Base-by-base conservation (phyloP, 2,888 invertebrate genomes). In the Autographa gamma region DNA sequence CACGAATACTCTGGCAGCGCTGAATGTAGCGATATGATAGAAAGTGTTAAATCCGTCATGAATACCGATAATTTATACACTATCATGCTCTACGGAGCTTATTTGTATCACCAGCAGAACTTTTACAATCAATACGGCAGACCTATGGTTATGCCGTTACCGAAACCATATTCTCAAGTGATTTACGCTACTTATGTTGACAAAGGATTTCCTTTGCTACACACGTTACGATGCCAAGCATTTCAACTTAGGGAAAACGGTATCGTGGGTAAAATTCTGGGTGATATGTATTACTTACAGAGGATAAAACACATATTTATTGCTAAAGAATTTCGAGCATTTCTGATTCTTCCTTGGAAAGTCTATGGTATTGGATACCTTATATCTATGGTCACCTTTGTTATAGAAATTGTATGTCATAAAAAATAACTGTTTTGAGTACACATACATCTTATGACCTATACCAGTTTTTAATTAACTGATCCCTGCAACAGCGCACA, bases 151-250 rank as follows among this genome's bases (percentile, higher is more conserved):
- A 85, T 86, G 59, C 16, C 60, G 2, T 85, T 92, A 56, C 31
- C 69, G 0, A 76, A 79, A 8, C 90, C 91, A 0, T 76, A 87
- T 9, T 82, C 83, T 7, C 90, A 90, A 65, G 67, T 90, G 2
- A 83, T 92, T 4, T 92, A 90, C 61, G 86, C 87, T 0, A 88
- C 90, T 18, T 93, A 87, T 54, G 77, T 91, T 7, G 88, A 90
- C 63, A 93, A 93, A 76, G 93, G 93, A 0, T 93, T 93, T 69
- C 93, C 93, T 2, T 70, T 89, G 48, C 9, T 71, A 0, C 67
- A 86, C 0, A 79, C 76, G 13, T 63, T 93, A 7, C 78, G 88
- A 19, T 8, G 48, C 1, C 73, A 81, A 4, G 76, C 86, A 1
- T 72, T 93, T 0, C 76, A 83, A 3, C 62, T 93, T 11, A 81